These are phyloP conservation scores for Mactromeris polynyma DNA, from an alignment of 2,888 invertebrate genomes.

Conservation along the genomic window DNA sequence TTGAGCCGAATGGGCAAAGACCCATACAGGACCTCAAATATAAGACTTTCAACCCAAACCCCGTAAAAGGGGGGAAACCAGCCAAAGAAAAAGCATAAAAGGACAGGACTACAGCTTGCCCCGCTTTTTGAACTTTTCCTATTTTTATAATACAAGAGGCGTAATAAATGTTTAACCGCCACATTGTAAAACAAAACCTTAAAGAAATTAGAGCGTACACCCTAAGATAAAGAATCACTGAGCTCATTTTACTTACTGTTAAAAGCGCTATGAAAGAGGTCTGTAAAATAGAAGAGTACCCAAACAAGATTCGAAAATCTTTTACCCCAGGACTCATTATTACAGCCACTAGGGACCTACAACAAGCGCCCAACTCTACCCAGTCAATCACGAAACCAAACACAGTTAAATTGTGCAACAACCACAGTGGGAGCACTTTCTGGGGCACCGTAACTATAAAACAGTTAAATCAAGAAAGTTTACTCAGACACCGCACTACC, in stretches of 20 bases:
- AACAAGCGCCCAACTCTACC: not conserved
- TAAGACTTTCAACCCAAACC: not conserved
- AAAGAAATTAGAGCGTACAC: slow-evolving; percentile 75
- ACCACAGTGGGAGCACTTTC: slow-evolving; percentile 92
- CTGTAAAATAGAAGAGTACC: slow-evolving; percentile 92
- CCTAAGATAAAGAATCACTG: slow-evolving; percentile 63
- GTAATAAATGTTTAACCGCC: slow-evolving; percentile 73
- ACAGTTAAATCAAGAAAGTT: slow-evolving; percentile 91
- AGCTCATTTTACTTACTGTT: slow-evolving; percentile 63
- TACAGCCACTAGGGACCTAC: slow-evolving; percentile 58
- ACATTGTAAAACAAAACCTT: slow-evolving; percentile 87
- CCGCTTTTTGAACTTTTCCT: not conserved
- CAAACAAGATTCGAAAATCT: slow-evolving; percentile 91
- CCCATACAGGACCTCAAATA: too few species aligned
- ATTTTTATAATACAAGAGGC: not conserved
- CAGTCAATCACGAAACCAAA: slow-evolving; percentile 7
- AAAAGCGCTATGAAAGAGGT: slow-evolving; percentile 89
- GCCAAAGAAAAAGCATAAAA: slow-evolving; percentile 3
- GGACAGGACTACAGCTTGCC: not conserved
- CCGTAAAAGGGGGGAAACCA: slow-evolving; percentile 1
- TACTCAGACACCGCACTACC: slow-evolving; percentile 92
- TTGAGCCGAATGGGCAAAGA: too few species aligned
- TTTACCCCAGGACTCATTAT: slow-evolving; percentile 88
- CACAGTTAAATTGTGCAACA: slow-evolving; percentile 89
- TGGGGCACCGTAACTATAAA: slow-evolving; percentile 92